Conservation (phyloP, 1,140 invertebrate genomes). For the Nasonia vitripennis region DNA sequence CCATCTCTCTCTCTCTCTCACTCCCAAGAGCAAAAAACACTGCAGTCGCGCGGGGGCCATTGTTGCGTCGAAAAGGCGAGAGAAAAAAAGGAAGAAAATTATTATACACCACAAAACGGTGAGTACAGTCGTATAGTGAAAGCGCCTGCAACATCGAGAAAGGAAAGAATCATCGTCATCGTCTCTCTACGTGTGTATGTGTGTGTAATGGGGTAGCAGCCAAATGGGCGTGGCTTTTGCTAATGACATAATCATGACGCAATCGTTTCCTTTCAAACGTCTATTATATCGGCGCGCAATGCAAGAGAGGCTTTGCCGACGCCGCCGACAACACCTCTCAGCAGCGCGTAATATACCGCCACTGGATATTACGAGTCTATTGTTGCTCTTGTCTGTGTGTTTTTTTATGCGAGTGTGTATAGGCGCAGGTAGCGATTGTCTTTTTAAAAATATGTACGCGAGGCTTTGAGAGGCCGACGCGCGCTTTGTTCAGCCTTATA, state of each 20-base stretch:
- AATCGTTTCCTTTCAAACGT: constrained; percentile 68
- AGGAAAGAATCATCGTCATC: constrained; percentile 61
- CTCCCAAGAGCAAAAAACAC: not conserved
- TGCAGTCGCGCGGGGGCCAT: not conserved
- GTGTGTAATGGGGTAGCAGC: constrained; percentile 70
- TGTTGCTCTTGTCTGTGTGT: not conserved
- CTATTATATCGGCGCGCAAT: not conserved
- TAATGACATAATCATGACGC: constrained; percentile 74
- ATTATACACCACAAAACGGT: not conserved
- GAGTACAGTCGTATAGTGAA: not conserved
- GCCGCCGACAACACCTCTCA: not conserved
- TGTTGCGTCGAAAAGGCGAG: not conserved
- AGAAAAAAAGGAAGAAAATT: constrained; percentile 35
- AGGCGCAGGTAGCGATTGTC: not conserved
- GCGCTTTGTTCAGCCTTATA: constrained; percentile 7
- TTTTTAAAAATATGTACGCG: not conserved
- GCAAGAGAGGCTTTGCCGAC: not conserved
- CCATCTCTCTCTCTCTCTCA: not conserved
- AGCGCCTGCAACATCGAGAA: not conserved
- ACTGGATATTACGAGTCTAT: constrained; percentile 23
- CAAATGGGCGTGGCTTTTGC: constrained; percentile 65
- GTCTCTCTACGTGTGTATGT: constrained; percentile 57
- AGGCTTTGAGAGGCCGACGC: not conserved
- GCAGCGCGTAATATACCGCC: constrained; percentile 3
- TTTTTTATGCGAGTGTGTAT: not conserved